These are phyloP conservation scores for Drosophila pandora DNA, from an alignment of 1,140 invertebrate genomes.

Conservation along the genomic window DNA sequence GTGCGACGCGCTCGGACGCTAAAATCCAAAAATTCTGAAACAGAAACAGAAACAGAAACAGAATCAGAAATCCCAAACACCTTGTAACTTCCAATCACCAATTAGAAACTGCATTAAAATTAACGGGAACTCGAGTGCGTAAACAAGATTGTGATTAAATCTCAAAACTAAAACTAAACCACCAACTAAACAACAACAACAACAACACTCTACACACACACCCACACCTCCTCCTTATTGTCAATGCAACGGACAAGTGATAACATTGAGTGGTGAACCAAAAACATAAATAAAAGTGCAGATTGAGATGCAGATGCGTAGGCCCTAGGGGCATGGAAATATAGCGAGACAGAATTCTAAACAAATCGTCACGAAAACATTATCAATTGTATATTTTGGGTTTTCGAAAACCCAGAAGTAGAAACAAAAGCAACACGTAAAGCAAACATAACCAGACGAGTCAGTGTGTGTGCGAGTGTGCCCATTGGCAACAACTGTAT, in stretches of 20 bases:
- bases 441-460: slow-evolving; percentile 32
- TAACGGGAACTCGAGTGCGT: slow-evolving; percentile 48
- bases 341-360: neutral
- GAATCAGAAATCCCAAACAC: slow-evolving; percentile 25
- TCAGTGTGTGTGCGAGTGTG: slow-evolving; percentile 34
- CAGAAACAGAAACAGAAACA: too few species aligned
- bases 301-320: too few species aligned
- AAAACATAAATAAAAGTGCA: slow-evolving; percentile 6
- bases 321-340: neutral
- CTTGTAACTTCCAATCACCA: slow-evolving; percentile 22
- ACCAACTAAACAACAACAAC: slow-evolving; percentile 13
- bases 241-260: slow-evolving; percentile 36
- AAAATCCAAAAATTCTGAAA: slow-evolving; percentile 6
- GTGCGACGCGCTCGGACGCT: slow-evolving; percentile 55
- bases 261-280: slow-evolving; percentile 16
- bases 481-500: slow-evolving; percentile 8
- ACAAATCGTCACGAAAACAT: slow-evolving; percentile 35
- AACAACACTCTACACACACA: neutral
- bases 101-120: slow-evolving; percentile 26
- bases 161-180: slow-evolving; percentile 9
- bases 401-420: slow-evolving; percentile 41
- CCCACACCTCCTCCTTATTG: slow-evolving; percentile 20
- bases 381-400: slow-evolving; percentile 47
- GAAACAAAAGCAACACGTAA: slow-evolving; percentile 47
- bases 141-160: slow-evolving; percentile 39